These are phyloP conservation scores for Elaeidobius kamerunicus DNA, from an alignment of 2,888 invertebrate species.

Conservation along the genomic window DNA sequence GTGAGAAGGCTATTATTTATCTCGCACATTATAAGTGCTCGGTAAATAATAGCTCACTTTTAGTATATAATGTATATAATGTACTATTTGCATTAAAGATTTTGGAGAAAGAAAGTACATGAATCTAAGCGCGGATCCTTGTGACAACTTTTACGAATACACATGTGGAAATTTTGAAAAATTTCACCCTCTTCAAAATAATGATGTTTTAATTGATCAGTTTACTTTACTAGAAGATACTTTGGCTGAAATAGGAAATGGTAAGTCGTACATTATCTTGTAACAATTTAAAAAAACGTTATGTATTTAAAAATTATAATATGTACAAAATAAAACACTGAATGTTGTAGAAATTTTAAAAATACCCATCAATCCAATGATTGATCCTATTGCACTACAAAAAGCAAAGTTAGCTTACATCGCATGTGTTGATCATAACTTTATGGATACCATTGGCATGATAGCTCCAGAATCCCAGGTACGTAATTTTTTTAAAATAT, in stretches of 20 bases:
- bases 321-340: background rate
- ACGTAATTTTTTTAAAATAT: background rate
- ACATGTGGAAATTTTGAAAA: slow-evolving; percentile 51
- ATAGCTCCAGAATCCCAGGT: slow-evolving; percentile 40
- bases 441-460: slow-evolving; percentile 31
- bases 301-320: background rate
- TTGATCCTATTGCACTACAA: slow-evolving; percentile 44
- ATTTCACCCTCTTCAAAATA: slow-evolving; percentile 45
- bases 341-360: slow-evolving; percentile 40
- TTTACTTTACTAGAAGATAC: slow-evolving; percentile 48
- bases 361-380: slow-evolving; percentile 23
- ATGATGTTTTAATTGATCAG: slow-evolving; percentile 43
- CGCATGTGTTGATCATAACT: slow-evolving; percentile 42
- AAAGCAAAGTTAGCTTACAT: slow-evolving; percentile 46
- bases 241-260: slow-evolving; percentile 41
- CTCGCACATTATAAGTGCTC: too few relatives aligned
- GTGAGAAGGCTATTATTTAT: too few relatives aligned
- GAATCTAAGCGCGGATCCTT: slow-evolving; percentile 47
- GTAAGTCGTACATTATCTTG: too few relatives aligned
- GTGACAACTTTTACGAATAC: slow-evolving; percentile 51
- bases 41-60: too few relatives aligned
- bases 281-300: too few relatives aligned
- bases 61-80: too few relatives aligned
- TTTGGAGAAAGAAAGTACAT: slow-evolving; percentile 43
- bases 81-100: too few relatives aligned